These are phyloP conservation scores for Falco novaeseelandiae DNA, from an alignment of 2,797 vertebrate genomes.

Conservation along the genomic window DNA sequence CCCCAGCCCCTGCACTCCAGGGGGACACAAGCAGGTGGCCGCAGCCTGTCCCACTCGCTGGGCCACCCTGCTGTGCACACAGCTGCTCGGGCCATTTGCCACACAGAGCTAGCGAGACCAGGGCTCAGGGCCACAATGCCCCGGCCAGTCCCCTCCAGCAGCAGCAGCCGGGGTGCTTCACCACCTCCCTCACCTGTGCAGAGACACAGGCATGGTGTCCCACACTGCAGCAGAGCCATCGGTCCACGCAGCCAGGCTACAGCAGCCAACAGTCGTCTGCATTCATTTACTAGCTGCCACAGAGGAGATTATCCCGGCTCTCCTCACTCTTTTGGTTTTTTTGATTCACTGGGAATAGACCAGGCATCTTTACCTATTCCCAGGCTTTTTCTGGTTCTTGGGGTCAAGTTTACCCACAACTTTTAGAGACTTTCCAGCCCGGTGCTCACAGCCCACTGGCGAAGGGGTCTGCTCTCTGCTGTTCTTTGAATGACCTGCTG, in stretches of 20 bases:
- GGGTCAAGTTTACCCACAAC: not conserved
- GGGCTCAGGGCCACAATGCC: fast-evolving
- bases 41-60: not conserved
- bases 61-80: not conserved
- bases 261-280: not conserved
- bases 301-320: not conserved
- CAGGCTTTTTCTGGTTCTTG: not conserved
- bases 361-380: not conserved
- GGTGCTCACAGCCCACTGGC: not conserved
- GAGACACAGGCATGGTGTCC: not conserved
- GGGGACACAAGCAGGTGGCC: not conserved
- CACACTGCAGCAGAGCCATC: not conserved
- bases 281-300: not conserved
- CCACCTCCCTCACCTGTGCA: fast-evolving
- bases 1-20: fast-evolving
- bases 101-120: fast-evolving
- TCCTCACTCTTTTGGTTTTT: not conserved
- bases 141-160: not conserved
- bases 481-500: not conserved
- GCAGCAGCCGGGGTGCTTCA: not conserved
- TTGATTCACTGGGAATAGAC: not conserved
- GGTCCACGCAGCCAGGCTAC: not conserved
- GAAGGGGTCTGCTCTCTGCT: not conserved
- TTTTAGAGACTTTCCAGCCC: not conserved
- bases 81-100: not conserved